Evolutionary conservation across 2,888 invertebrate genomes (phyloP).

Genomic region (Neoscelio sp.): DNA sequence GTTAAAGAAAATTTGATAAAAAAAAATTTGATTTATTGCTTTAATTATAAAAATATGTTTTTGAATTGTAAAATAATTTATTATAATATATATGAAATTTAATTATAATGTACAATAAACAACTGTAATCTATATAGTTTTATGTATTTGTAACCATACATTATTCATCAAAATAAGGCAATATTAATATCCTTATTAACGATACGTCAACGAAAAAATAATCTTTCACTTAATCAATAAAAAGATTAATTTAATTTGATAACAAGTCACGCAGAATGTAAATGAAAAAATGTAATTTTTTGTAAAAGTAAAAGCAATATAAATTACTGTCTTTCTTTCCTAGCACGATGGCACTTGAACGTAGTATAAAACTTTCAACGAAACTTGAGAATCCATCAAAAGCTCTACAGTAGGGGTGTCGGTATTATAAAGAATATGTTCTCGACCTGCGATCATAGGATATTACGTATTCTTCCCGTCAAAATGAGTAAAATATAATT

Average conservation of each 20-base stretch:
- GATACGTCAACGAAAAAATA: too few species aligned
- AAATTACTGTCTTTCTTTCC: conserved; percentile 65
- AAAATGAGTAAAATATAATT: conserved; percentile 12
- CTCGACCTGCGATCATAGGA: conserved; percentile 58
- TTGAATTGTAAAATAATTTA: too few species aligned
- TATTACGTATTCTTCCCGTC: conserved; percentile 49
- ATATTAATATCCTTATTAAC: too few species aligned
- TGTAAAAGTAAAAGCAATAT: conserved; percentile 64
- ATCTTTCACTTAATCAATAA: background rate
- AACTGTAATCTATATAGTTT: too few species aligned
- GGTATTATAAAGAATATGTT: conserved; percentile 58
- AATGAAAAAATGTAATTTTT: conserved; percentile 33
- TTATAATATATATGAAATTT: too few species aligned
- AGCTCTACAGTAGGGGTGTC: conserved; percentile 57
- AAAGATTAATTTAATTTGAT: conserved; percentile 3
- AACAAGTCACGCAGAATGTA: background rate
- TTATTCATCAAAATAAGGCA: too few species aligned
- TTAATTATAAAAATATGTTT: too few species aligned
- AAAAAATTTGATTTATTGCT: too few species aligned
- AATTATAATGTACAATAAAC: too few species aligned
- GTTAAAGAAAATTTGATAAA: too few species aligned
- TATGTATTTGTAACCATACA: too few species aligned
- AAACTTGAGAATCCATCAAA: conserved; percentile 78
- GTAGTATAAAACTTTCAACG: conserved; percentile 73
- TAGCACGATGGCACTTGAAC: conserved; percentile 60